Conservation (phyloP, 2,888 invertebrate species). For the Pimpla rufipes region DNA sequence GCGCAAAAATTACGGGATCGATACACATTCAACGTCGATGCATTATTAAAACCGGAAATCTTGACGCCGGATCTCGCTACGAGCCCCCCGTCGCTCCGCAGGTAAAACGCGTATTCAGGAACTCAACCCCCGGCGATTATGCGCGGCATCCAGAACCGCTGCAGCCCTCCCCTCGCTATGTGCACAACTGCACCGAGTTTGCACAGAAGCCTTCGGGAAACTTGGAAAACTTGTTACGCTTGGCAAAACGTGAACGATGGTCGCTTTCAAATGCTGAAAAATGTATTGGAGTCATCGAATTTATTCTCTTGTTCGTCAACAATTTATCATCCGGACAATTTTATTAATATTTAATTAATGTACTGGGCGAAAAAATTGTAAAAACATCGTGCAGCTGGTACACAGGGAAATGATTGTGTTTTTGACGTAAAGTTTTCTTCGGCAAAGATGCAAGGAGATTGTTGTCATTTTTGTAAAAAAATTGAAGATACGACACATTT, state of each 20-base stretch:
- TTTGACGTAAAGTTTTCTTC: too few relatives aligned
- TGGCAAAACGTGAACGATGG: neutral
- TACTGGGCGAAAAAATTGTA: too few relatives aligned
- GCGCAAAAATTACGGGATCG: slow-evolving; percentile 36
- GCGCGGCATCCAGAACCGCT: neutral
- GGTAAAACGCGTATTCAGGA: slow-evolving; percentile 24
- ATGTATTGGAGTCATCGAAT: too few relatives aligned
- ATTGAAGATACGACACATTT: too few relatives aligned
- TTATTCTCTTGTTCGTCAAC: too few relatives aligned
- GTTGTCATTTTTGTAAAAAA: too few relatives aligned
- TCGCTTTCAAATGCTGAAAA: too few relatives aligned
- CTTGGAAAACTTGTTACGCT: neutral
- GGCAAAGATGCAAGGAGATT: too few relatives aligned
- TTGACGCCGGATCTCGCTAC: slow-evolving; percentile 47
- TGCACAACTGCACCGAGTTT: slow-evolving; percentile 2
- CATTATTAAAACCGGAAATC: slow-evolving; percentile 49
- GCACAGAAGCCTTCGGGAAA: neutral
- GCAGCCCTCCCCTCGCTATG: neutral
- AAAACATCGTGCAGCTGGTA: too few relatives aligned
- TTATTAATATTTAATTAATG: too few relatives aligned
- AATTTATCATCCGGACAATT: too few relatives aligned
- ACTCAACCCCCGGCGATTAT: slow-evolving; percentile 4
- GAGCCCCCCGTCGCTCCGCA: slow-evolving; percentile 10
- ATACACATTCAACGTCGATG: slow-evolving; percentile 34
- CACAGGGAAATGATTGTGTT: too few relatives aligned